phyloP scores from a whole-genome alignment of 1,140 invertebrate species.

The Dreissena rostriformis region DNA sequence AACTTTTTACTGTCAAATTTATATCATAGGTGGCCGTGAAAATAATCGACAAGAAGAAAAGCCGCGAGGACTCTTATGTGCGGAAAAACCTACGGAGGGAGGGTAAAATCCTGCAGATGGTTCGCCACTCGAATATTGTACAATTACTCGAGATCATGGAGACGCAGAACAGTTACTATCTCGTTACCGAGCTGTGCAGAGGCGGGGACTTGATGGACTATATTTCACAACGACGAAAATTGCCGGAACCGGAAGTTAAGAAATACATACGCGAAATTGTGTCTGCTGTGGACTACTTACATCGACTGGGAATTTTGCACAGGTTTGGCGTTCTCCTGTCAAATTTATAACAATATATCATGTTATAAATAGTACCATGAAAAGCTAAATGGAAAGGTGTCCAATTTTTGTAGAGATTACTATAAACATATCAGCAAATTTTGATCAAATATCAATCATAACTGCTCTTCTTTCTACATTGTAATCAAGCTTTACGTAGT shows the following conservation, averaged over 20 bases:
- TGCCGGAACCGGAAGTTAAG: slow-evolving; percentile 76
- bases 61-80: slow-evolving; percentile 78
- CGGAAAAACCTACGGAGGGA: slow-evolving; percentile 79
- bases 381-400: too few species aligned
- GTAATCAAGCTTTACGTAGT: too few species aligned
- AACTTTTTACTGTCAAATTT: too few species aligned
- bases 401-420: too few species aligned
- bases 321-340: slow-evolving; percentile 61
- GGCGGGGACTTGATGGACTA: slow-evolving; percentile 80
- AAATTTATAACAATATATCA: too few species aligned
- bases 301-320: slow-evolving; percentile 78
- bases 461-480: too few species aligned
- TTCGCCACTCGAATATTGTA: slow-evolving; percentile 78
- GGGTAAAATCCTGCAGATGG: slow-evolving; percentile 77
- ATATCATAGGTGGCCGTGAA: slow-evolving; percentile 78
- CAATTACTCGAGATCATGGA: slow-evolving; percentile 80
- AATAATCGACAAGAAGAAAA: slow-evolving; percentile 79
- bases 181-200: slow-evolving; percentile 78
- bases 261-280: slow-evolving; percentile 79
- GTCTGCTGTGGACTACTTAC: slow-evolving; percentile 79
- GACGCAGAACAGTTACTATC: slow-evolving; percentile 81
- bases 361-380: too few species aligned
- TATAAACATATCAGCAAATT: too few species aligned
- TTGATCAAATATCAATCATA: too few species aligned
- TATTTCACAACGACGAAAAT: slow-evolving; percentile 74